Evolutionary conservation across 1,140 invertebrate genomes (phyloP).

Genomic region (Tribolium madens): DNA sequence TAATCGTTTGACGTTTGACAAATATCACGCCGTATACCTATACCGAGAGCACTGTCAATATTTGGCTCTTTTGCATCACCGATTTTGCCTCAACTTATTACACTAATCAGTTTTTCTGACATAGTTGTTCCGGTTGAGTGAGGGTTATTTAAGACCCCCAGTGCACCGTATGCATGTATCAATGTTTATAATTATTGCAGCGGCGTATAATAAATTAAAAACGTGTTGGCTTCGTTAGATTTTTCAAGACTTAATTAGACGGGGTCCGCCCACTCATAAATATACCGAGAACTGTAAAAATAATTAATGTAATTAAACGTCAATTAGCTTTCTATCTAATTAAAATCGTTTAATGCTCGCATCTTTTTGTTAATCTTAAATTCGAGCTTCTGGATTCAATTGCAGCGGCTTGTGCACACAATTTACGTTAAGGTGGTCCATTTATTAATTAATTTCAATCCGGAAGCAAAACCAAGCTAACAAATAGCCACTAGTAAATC

Average conservation of each 20-base stretch:
- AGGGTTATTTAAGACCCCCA: background rate
- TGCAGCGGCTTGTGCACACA: background rate
- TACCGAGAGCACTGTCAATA: constrained; percentile 9
- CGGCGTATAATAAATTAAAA: constrained; percentile 39
- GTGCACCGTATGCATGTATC: background rate
- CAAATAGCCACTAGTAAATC: too few species aligned
- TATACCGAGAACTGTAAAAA: constrained; percentile 46
- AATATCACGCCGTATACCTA: constrained; percentile 49
- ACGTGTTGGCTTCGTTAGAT: constrained; percentile 44
- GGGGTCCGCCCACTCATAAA: constrained; percentile 46
- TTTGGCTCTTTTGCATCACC: constrained; percentile 9
- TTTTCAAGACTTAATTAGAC: constrained; percentile 49
- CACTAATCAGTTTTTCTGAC: too few species aligned
- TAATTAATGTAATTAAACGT: constrained; percentile 46
- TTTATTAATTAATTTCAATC: background rate
- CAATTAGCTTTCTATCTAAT: constrained; percentile 43
- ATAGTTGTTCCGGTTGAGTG: background rate
- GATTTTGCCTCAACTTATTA: background rate
- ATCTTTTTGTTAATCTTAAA: background rate
- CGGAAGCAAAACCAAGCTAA: background rate
- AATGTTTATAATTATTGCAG: constrained; percentile 37
- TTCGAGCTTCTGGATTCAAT: background rate
- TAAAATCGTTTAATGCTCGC: background rate
- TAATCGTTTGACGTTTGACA: constrained; percentile 56
- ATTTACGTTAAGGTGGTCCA: background rate